Evolutionary conservation across 2,797 vertebrate species (phyloP).

Genomic region (Pterois miles): DNA sequence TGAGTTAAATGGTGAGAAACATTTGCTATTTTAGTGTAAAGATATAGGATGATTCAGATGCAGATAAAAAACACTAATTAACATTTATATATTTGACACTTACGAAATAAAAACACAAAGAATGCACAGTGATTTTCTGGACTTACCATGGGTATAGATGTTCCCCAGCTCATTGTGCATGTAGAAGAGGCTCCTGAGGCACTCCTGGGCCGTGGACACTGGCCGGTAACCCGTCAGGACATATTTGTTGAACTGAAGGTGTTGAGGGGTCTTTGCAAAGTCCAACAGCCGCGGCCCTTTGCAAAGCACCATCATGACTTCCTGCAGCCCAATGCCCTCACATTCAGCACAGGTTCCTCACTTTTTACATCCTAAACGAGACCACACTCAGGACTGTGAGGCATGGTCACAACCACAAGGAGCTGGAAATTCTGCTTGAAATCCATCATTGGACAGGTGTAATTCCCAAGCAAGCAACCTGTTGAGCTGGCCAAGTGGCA

Average conservation of each 20-base stretch:
- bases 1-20: background rate
- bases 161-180: constrained; percentile 95
- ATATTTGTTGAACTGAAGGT: constrained; percentile 94
- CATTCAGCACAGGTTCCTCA: constrained; percentile 47
- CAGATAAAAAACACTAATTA: too few relatives aligned
- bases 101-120: background rate
- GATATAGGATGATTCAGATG: background rate
- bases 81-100: background rate
- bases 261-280: constrained; percentile 87
- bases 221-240: constrained; percentile 93
- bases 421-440: constrained; percentile 21
- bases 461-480: constrained; percentile 66
- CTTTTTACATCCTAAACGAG: constrained; percentile 51
- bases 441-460: constrained; percentile 64
- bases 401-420: constrained; percentile 7
- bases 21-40: background rate
- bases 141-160: constrained; percentile 94
- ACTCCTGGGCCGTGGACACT: constrained; percentile 85
- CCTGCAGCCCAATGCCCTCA: constrained; percentile 28
- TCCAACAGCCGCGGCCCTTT: constrained; percentile 88
- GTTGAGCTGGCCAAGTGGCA: constrained; percentile 72
- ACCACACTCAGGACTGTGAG: background rate
- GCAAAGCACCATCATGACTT: constrained; percentile 81
- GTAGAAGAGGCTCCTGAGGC: constrained; percentile 92
- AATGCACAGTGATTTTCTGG: background rate